These are phyloP conservation scores for Chloroclysta siterata DNA, from an alignment of 2,888 invertebrate genomes.

Conservation along the genomic window DNA sequence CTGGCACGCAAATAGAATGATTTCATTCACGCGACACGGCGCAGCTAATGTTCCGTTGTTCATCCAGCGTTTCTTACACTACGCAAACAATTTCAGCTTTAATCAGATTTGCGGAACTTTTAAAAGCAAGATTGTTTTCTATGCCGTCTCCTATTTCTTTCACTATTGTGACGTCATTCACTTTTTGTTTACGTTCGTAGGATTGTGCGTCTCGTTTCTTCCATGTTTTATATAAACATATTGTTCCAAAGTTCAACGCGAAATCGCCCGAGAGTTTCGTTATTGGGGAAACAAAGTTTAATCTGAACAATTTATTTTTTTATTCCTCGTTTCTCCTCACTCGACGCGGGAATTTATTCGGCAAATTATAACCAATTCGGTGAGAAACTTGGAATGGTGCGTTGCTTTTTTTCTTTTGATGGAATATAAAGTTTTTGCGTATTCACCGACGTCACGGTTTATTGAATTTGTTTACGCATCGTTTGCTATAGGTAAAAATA, in stretches of 20 bases:
- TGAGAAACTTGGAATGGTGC: conserved; percentile 32
- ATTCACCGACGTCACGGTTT: conserved; percentile 22
- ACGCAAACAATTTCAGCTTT: conserved; percentile 9
- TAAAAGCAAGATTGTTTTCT: conserved; percentile 10
- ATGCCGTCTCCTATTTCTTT: conserved; percentile 14
- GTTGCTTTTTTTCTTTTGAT: conserved; percentile 26
- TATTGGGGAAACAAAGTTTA: conserved; percentile 40
- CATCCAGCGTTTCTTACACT: conserved; percentile 22
- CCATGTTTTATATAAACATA: conserved; percentile 29
- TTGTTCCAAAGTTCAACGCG: conserved; percentile 32
- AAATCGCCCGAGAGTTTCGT: conserved; percentile 28
- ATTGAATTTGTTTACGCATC: conserved; percentile 27
- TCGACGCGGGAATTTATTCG: conserved; percentile 41
- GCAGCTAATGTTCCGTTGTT: conserved; percentile 15
- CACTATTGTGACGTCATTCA: conserved; percentile 15
- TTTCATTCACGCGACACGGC: conserved; percentile 29
- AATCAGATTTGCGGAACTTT: conserved; percentile 11
- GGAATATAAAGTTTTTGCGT: conserved; percentile 26
- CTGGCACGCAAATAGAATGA: conserved; percentile 26
- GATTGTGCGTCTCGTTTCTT: conserved; percentile 17
- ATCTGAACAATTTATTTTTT: conserved; percentile 39
- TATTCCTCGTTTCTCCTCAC: conserved; percentile 29
- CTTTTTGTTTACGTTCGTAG: conserved; percentile 14
- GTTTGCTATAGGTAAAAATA: conserved; percentile 5
- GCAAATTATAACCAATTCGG: conserved; percentile 41